Conservation (phyloP, 2,797 vertebrate species). For the Acipenser ruthenus region DNA sequence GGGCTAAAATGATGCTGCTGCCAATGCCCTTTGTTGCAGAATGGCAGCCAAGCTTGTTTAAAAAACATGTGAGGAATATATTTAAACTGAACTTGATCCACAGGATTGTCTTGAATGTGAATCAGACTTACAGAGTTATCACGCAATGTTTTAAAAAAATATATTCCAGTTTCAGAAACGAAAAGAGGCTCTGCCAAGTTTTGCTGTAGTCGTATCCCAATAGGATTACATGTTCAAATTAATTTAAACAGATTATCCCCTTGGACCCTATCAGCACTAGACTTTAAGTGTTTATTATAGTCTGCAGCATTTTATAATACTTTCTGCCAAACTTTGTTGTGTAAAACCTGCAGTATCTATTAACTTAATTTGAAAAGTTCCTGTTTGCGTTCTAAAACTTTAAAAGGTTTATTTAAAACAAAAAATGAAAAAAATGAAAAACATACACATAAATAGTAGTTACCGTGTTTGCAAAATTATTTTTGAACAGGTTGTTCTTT, state of each 20-base stretch:
- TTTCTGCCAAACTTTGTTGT: conserved; percentile 39
- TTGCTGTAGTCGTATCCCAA: conserved; percentile 48
- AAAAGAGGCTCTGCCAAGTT: conserved; percentile 48
- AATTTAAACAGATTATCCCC: conserved; percentile 54
- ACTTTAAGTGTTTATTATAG: conserved; percentile 43
- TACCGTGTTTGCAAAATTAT: neutral
- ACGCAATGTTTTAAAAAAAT: conserved; percentile 54
- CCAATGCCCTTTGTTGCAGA: conserved; percentile 46
- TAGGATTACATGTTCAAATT: conserved; percentile 55
- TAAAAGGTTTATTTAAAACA: neutral
- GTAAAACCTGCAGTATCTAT: conserved; percentile 41
- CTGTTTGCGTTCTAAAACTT: conserved; percentile 16
- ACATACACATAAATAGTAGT: neutral
- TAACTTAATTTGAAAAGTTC: conserved; percentile 35
- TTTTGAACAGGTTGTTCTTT: neutral
- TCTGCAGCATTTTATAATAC: conserved; percentile 40
- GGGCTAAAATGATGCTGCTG: conserved; percentile 41
- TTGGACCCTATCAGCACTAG: conserved; percentile 46
- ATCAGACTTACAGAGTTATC: conserved; percentile 52
- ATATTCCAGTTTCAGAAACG: conserved; percentile 45
- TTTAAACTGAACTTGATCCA: conserved; percentile 57
- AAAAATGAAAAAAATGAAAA: no score
- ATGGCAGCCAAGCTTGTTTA: conserved; percentile 47
- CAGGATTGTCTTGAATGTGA: conserved; percentile 47
- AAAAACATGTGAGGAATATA: conserved; percentile 44